Evolutionary conservation across 1,140 invertebrate species (phyloP), one percentile per base, ranked within the genome.

Genomic region (Apis cerana): DNA sequence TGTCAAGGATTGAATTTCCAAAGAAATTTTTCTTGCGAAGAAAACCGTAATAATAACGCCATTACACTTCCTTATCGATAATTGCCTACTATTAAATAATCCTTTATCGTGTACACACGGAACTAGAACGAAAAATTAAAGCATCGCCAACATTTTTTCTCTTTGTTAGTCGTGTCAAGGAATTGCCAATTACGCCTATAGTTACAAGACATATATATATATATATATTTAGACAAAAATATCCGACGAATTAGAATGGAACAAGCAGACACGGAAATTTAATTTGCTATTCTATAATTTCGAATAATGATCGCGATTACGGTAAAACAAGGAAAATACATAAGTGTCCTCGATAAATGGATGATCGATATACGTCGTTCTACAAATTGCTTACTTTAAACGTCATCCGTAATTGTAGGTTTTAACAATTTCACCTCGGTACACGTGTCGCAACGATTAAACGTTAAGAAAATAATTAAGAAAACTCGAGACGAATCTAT

Each of bases 111-210:
- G 48, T 5, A 43, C 17, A 43, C 17, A 21, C 33, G 12, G 13
- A 59, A 48, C 21, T 50, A 17, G 12, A 75, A 75, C n/a, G 58
- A 12, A 1, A 19, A 17, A 71, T 58, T 58, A 58, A 72, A 27
- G 21, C 33, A 13, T n/a, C 70, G 21, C 27, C 12, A 33, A 1
- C 19, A 13, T 56, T 27, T 62, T 61, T 87, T 54, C 54, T 65
- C 61, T 17, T 62, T 50, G 23, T 56, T 43, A 12, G 21, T 21
- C 78, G 43, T 61, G 50, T 61, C 4, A 74, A 27, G 50, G 15
- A 50, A 48, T n/a, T 59, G 19, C 15, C 65, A 71, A 84, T 84
- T 85, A 80, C n/a, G 54, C 17, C 56, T 58, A 72, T 67, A 7
- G 3, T 43, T 43, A 43, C 7, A 43, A 43, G 4, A 33, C 33